These are phyloP conservation scores for Atta texana DNA, from an alignment of 1,140 invertebrate genomes.

Conservation along the genomic window DNA sequence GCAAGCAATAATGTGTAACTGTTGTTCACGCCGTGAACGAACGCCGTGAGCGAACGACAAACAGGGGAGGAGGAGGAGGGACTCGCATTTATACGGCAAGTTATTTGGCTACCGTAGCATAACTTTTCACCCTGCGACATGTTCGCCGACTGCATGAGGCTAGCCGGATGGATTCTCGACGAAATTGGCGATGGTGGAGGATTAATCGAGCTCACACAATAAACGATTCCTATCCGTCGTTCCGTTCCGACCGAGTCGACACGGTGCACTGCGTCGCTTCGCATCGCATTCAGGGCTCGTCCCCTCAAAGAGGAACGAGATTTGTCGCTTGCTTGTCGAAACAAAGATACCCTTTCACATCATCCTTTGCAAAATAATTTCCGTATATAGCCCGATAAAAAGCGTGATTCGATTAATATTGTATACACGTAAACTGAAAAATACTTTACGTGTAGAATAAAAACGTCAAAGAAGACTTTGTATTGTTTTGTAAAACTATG, in stretches of 20 bases:
- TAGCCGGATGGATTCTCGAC: neutral
- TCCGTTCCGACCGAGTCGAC: conserved; percentile 11
- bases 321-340: conserved; percentile 30
- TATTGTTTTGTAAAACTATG: neutral
- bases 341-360: neutral
- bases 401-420: neutral
- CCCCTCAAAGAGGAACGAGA: conserved; percentile 37
- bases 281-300: neutral
- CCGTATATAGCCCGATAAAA: neutral
- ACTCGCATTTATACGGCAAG: conserved; percentile 60
- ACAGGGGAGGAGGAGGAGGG: neutral
- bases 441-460: neutral
- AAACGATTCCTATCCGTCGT: conserved; percentile 52
- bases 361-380: neutral
- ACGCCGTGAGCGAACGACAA: conserved; percentile 38
- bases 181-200: conserved; percentile 63
- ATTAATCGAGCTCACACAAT: conserved; percentile 55
- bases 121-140: conserved; percentile 64
- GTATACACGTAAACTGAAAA: neutral
- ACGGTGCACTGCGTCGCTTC: neutral
- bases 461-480: neutral
- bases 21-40: neutral
- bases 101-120: conserved; percentile 50
- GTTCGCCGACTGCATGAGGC: conserved; percentile 45
- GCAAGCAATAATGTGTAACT: conserved; percentile 56